Evolutionary conservation across 2,888 invertebrate species (phyloP), one percentile per base, ranked within the genome.

Genomic region (Hartigia nigra): DNA sequence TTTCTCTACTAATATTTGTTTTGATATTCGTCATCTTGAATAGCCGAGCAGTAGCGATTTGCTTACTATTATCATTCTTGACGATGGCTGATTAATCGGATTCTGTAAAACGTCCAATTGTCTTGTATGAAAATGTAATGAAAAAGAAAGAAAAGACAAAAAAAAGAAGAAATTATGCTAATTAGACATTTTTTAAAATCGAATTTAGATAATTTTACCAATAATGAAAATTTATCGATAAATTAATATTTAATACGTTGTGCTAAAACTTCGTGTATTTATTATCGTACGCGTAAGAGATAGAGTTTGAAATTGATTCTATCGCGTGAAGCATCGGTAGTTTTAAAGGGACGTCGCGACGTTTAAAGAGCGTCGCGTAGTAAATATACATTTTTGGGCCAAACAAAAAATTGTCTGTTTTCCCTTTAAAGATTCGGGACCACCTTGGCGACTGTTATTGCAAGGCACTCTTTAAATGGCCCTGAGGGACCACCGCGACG

Each of bases 401-500:
- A 14, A 55, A 23, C 4, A 14, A 39, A 2, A 2, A 55, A 9
- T 72, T 72, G 12, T 32, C 72, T 72, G 31, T 31, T 14, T 72
- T 32, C 72, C 72, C 32, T 72, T 72, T 77, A 82, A 80, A 80
- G 82, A 80, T 82, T 84, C 79, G 81, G 82, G 86, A 86, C 86
- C 86, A 86, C 86, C 87, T 80, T 87, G 82, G 82, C 80, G 86
- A 75, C 77, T 74, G 83, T 84, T 84, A 83, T 83, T 80, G 81
- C 82, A 74, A 74, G 76, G 78, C 79, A 74, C 81, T 84, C 84
- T 85, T 83, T 83, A 84, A 84, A 84, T 31, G 82, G 76, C 78
- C 82, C 69, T 77, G 77, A 70, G 77, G 76, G 86, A 86, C 86
- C 86, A 86, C 86, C 86, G 83, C 86, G 81, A 82, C 77, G 84